Conservation (phyloP, 2,888 invertebrate genomes). For the Cerastoderma edule region DNA sequence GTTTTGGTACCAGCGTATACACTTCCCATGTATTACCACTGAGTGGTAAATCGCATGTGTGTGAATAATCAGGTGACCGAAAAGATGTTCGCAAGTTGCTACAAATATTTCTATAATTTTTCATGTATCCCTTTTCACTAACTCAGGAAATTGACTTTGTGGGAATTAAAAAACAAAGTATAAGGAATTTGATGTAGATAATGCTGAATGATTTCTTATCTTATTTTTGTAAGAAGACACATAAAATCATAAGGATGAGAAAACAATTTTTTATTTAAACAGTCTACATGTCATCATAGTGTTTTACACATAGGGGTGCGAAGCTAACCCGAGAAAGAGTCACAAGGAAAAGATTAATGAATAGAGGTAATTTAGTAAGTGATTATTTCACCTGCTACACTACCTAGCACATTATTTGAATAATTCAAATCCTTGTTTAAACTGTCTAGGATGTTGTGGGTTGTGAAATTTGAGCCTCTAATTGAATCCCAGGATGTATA, state of each 20-base stretch:
- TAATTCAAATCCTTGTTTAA: constrained; percentile 19
- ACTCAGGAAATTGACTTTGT: no score
- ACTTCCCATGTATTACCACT: constrained; percentile 16
- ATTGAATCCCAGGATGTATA: background rate
- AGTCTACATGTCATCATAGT: no score
- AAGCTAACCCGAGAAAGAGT: no score
- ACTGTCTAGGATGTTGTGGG: background rate
- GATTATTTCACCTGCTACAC: constrained; percentile 15
- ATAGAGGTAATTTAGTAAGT: constrained; percentile 19
- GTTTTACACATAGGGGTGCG: no score
- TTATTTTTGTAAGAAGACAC: no score
- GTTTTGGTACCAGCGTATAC: background rate
- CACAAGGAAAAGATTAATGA: no score
- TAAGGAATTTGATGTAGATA: no score
- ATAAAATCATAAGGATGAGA: no score
- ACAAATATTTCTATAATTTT: constrained; percentile 21
- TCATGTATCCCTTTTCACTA: no score
- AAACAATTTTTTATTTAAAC: no score
- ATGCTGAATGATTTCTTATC: no score
- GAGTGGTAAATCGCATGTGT: constrained; percentile 47
- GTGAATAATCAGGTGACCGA: constrained; percentile 25
- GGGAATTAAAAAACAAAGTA: no score
- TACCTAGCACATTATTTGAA: constrained; percentile 1
- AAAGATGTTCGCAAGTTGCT: constrained; percentile 25
- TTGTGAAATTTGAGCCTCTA: constrained; percentile 10